Conservation (phyloP, 2,113 vertebrate genomes). For the Tachysurus vachellii region DNA sequence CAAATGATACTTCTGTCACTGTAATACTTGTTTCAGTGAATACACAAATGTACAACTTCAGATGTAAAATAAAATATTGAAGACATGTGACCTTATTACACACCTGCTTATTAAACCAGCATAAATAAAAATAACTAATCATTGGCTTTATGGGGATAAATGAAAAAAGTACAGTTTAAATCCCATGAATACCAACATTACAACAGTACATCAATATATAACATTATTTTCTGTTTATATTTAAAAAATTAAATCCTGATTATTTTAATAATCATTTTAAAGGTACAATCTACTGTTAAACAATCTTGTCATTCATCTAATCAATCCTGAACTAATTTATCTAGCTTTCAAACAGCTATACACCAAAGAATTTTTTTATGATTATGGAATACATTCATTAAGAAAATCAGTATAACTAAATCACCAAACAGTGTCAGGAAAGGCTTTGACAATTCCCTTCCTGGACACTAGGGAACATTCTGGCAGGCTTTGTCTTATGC, state of each 20-base stretch:
- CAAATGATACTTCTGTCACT: background rate
- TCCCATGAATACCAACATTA: too few species aligned
- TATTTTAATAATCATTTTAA: background rate
- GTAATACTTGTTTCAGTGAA: background rate
- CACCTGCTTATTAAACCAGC: background rate
- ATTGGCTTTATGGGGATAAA: background rate
- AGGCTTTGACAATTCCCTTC: too few species aligned
- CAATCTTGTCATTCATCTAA: too few species aligned
- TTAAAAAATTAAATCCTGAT: background rate
- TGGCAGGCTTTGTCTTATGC: too few species aligned
- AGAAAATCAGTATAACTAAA: background rate
- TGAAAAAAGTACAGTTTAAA: too few species aligned
- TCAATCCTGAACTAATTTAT: too few species aligned
- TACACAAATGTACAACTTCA: background rate
- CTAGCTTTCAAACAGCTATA: background rate
- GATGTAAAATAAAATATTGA: background rate
- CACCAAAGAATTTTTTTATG: background rate
- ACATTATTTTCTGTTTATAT: background rate
- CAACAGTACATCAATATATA: too few species aligned
- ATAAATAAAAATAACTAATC: background rate
- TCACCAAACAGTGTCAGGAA: background rate
- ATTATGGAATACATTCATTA: background rate
- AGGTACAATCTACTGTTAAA: background rate
- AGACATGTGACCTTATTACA: background rate
- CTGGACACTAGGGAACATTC: too few species aligned